Evolutionary conservation across 1,140 invertebrate genomes (phyloP).

Genomic region (Homarus americanus): DNA sequence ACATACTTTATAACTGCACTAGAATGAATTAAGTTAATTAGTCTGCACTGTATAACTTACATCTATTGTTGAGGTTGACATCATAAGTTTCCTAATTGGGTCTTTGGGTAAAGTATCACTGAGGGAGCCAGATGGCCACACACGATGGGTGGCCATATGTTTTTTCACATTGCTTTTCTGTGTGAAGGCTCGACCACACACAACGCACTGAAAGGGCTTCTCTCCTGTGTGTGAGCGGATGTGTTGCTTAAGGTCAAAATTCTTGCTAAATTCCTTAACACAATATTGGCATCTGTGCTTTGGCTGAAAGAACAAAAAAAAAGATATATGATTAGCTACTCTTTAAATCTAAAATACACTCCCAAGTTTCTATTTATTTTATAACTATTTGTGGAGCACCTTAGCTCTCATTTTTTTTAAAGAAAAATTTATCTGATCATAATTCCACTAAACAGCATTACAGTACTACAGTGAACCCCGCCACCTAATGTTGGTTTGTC

Average conservation of each 20-base stretch:
- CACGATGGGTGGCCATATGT: conserved; percentile 81
- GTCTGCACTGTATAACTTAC: neutral
- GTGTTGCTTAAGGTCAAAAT: conserved; percentile 86
- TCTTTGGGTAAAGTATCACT: conserved; percentile 78
- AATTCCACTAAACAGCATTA: too few relatives aligned
- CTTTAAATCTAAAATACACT: too few relatives aligned
- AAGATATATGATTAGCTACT: too few relatives aligned
- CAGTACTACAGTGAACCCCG: too few relatives aligned
- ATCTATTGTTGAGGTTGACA: conserved; percentile 23
- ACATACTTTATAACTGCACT: too few relatives aligned
- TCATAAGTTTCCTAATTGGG: conserved; percentile 70
- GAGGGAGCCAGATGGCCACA: conserved; percentile 78
- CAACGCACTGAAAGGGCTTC: conserved; percentile 81
- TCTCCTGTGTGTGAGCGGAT: conserved; percentile 84
- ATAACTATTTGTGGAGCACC: too few relatives aligned
- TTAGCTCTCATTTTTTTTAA: too few relatives aligned
- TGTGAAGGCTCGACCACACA: conserved; percentile 80
- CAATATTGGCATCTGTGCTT: conserved; percentile 75
- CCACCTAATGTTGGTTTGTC: too few relatives aligned
- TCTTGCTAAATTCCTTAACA: conserved; percentile 79
- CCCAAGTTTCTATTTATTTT: too few relatives aligned
- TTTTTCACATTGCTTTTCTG: conserved; percentile 81
- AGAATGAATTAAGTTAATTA: too few relatives aligned
- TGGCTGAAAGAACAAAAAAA: conserved; percentile 1
- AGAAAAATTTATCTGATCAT: too few relatives aligned